Conservation (phyloP, 1,140 invertebrate species). For the Tribolium madens region DNA sequence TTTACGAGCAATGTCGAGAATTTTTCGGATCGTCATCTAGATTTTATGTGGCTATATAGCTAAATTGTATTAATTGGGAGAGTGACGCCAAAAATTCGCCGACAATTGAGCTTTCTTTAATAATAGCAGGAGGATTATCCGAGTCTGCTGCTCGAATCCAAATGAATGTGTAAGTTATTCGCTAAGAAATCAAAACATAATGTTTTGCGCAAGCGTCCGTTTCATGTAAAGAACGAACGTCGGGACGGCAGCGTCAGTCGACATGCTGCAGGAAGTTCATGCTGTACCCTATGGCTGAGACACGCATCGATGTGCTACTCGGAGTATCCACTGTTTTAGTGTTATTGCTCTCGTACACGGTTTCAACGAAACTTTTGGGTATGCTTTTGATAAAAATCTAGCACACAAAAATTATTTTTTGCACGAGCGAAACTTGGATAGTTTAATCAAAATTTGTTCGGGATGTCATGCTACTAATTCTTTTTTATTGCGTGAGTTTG, state of each 20-base stretch:
- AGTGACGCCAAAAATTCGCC: neutral
- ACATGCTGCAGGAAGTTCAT: slow-evolving; percentile 45
- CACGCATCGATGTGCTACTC: slow-evolving; percentile 42
- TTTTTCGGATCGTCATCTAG: slow-evolving; percentile 1
- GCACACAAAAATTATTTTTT: slow-evolving; percentile 13
- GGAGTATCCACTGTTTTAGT: slow-evolving; percentile 40
- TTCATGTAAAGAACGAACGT: slow-evolving; percentile 33
- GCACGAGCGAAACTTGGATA: slow-evolving; percentile 25
- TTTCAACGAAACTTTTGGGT: slow-evolving; percentile 22
- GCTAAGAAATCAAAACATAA: slow-evolving; percentile 41
- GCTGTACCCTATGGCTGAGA: slow-evolving; percentile 40
- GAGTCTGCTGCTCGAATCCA: slow-evolving; percentile 3
- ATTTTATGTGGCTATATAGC: neutral
- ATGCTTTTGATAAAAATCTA: slow-evolving; percentile 29
- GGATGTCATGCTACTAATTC: slow-evolving; percentile 16
- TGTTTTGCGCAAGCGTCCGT: slow-evolving; percentile 39
- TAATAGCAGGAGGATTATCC: slow-evolving; percentile 9
- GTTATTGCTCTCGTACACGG: slow-evolving; percentile 4
- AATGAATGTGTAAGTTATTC: slow-evolving; percentile 35
- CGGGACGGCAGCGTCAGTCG: slow-evolving; percentile 48
- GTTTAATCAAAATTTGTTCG: slow-evolving; percentile 14
- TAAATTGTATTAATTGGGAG: neutral
- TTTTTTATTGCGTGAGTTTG: slow-evolving; percentile 4
- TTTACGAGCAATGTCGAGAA: slow-evolving; percentile 1
- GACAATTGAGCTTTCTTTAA: neutral